phyloP scores from a whole-genome alignment of 2,888 invertebrate species.

The Drosophila helvetica region DNA sequence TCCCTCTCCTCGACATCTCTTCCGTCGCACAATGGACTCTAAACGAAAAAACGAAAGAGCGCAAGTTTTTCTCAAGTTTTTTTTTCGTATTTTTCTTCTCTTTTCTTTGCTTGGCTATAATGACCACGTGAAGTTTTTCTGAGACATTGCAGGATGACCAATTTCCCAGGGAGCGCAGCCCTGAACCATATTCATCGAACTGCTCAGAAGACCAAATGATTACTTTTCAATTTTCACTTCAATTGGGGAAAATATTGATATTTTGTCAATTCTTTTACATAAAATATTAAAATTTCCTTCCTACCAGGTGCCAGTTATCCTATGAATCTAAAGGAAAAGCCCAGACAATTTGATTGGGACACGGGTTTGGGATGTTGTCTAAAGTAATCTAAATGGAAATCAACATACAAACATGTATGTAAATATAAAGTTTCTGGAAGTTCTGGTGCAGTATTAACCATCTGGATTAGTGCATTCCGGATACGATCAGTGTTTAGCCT shows the following conservation, averaged over 20 bases:
- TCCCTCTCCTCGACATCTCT: constrained; percentile 32
- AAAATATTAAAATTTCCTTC: constrained; percentile 51
- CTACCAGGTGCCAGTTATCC: constrained; percentile 67
- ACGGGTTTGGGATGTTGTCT: constrained; percentile 59
- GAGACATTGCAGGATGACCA: constrained; percentile 71
- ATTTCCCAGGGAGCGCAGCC: constrained; percentile 68
- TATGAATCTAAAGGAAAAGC: constrained; percentile 12
- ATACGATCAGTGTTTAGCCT: background rate
- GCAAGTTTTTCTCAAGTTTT: constrained; percentile 70
- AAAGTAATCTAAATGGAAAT: background rate
- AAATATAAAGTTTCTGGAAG: too few species aligned
- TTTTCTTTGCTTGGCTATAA: constrained; percentile 52
- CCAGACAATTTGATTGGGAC: constrained; percentile 41
- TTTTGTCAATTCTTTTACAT: constrained; percentile 42
- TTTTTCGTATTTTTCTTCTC: constrained; percentile 35
- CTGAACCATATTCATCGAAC: constrained; percentile 18
- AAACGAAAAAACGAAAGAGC: constrained; percentile 63
- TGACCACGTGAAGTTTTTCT: constrained; percentile 62
- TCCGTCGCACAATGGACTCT: constrained; percentile 58
- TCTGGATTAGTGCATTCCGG: background rate
- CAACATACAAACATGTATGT: too few species aligned
- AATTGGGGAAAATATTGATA: constrained; percentile 7
- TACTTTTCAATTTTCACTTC: constrained; percentile 35
- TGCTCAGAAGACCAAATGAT: constrained; percentile 1
- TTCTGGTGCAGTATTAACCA: background rate